These are phyloP conservation scores for Nyctibius grandis DNA, from an alignment of 2,797 vertebrate species.

Conservation along the genomic window DNA sequence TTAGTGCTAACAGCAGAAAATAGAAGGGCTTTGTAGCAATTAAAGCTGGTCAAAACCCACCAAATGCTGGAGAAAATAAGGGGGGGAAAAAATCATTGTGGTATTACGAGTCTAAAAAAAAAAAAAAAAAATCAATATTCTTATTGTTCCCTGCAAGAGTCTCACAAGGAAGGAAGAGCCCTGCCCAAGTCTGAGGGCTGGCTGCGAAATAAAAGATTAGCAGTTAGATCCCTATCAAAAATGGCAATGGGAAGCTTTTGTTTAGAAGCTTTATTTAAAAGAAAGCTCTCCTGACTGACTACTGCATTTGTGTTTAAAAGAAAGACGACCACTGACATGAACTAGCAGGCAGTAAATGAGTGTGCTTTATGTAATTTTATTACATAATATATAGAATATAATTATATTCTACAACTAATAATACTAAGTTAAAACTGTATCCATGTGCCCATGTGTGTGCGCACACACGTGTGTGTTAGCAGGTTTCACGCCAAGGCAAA, in stretches of 20 bases:
- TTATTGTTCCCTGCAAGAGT: not conserved
- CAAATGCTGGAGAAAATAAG: not conserved
- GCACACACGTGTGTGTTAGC: fast-evolving
- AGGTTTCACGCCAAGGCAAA: not conserved
- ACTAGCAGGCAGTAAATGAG: not conserved
- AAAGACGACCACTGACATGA: not conserved
- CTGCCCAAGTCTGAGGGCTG: not conserved
- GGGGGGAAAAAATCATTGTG: not conserved
- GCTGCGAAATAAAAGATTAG: not conserved
- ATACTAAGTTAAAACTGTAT: not conserved
- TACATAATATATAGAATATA: too few species aligned
- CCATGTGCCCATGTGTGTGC: fast-evolving
- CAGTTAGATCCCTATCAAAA: not conserved
- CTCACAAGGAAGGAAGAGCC: not conserved
- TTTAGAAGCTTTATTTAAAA: not conserved
- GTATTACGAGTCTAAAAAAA: not conserved
- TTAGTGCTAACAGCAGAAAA: not conserved
- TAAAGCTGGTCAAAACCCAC: not conserved
- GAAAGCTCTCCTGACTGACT: not conserved
- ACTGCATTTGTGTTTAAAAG: not conserved
- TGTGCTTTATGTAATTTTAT: not conserved
- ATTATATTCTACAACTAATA: not conserved
- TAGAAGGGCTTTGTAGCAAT: not conserved
- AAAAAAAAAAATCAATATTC: not conserved
- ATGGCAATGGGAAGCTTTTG: not conserved